Conservation (phyloP, 30 jellyfish, hydroid and myxozoan species). For the Aurelia coerulea region DNA sequence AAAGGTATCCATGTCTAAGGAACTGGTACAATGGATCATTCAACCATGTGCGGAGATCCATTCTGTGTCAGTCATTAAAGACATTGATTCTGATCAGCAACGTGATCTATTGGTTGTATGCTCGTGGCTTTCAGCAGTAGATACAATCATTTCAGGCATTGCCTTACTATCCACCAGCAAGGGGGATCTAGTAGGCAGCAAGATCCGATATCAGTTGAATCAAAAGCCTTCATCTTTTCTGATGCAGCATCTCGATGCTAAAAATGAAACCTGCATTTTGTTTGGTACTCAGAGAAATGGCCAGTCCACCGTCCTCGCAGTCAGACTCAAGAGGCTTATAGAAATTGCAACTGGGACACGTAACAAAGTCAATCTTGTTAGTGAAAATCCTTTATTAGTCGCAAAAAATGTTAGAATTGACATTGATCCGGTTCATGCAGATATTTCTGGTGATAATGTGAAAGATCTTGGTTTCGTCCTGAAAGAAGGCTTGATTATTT, state of each 20-base stretch:
- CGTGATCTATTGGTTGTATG: conserved; percentile 41
- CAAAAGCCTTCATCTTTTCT: conserved; percentile 52
- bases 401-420: conserved; percentile 40
- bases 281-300: conserved; percentile 50
- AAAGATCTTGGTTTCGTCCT: conserved; percentile 62
- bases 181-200: conserved; percentile 58
- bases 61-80: conserved; percentile 27
- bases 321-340: conserved; percentile 49
- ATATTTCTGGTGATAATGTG: conserved; percentile 54
- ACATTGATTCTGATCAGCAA: conserved; percentile 23
- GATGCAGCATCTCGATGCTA: conserved; percentile 58
- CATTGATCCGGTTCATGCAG: conserved; percentile 27
- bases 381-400: conserved; percentile 64
- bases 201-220: conserved; percentile 52
- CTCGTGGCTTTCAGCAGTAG: conserved; percentile 52
- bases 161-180: conserved; percentile 39
- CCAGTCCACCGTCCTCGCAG: conserved; percentile 48
- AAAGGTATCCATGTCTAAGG: conserved; percentile 21
- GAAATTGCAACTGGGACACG: conserved; percentile 71
- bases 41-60: conserved; percentile 48
- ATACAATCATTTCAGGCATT: conserved; percentile 47
- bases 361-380: conserved; percentile 53
- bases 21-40: conserved; percentile 7
- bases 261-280: conserved; percentile 54
- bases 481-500: conserved; percentile 47